Evolutionary conservation across 1,140 invertebrate species (phyloP), one percentile per base, ranked within the genome.

Genomic region (Pogonus chalceus): DNA sequence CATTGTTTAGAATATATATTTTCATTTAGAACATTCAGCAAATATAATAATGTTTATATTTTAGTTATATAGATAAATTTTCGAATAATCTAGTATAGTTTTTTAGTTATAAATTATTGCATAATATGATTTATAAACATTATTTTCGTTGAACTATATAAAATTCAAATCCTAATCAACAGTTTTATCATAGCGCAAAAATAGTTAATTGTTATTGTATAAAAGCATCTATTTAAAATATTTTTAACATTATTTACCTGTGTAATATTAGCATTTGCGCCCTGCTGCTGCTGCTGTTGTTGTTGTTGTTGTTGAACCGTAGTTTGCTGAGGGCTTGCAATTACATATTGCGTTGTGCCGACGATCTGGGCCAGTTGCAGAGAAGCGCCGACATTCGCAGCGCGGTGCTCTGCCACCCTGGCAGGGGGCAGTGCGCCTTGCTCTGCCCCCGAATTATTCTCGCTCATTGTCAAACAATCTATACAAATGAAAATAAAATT

Each of bases 381-480:
- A 52, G 65, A 55, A 60, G 63, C 60, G 61, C 61, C 60, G 64
- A 64, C 61, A 57, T 60, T 56, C 7, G 14, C 23, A 14, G 23
- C n/a, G 23, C 4, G 9, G 18, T 9, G 63, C 58, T 61, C 62
- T 60, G 65, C 65, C 55, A 61, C 62, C 56, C 60, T 56, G 59
- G 64, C 60, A 62, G 63, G 65, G 63, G 66, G 64, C 67, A 65
- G 62, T 64, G 66, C 66, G 62, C 66, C 63, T 59, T 66, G 66
- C 62, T 60, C 65, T 61, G 60, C 66, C 66, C 68, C 67, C 62
- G 65, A 62, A 58, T 62, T 66, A 62, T 70, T 65, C 61, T 70
- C 68, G 62, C 67, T 70, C 68, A 70, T 70, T 60, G 58, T 56
- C 62, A 60, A 56, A 50, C 60, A 52, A 20, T 58, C 67, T 69